Base-by-base conservation (phyloP, 2,797 vertebrate species). In the Eurystomus glaucurus region DNA sequence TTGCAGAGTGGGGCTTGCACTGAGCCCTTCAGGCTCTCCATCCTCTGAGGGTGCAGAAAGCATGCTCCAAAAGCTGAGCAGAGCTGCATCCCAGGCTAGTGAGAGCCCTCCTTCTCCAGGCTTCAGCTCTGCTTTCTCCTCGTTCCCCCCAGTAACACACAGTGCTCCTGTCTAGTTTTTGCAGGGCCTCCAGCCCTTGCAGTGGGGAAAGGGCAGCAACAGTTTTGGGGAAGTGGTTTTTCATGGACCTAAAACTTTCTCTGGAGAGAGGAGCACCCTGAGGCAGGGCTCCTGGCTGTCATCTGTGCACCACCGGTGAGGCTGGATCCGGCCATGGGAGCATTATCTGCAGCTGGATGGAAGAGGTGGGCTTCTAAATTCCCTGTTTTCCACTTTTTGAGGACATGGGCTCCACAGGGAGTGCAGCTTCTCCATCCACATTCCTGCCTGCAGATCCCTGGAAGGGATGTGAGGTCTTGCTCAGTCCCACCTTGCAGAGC, bases 171-270 rank as follows among this genome's bases (percentile, higher is more conserved):
- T 20, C 61, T 90, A 19, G 26, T 35, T 87, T 91, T 54, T 82
- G 41, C 69, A 86, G 90, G 8, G 39, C n/a, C 51, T 91, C 39
- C 61, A 31, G 12, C 82, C 18, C 50, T 55, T 80, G 86, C 80
- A 41, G 77, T 3, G 64, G 80, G 20, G 84, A 75, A 66, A 81
- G 55, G 95, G 31, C 80, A 37, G 3, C 0, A 0, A 29, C 0
- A 5, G 20, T 68, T 88, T 76, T 84, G 90, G 90, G 94, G 93
- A 86, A 95, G 80, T 87, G 80, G 71, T 41, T 96, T 95, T 72
- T 51, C 57, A 68, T 17, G 19, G 52, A 72, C 65, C 46, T 35
- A 28, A 80, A 88, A 31, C 69, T 85, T 93, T 78, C 90, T 87
- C 65, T 55, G 33, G 52, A 50, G 57, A 43, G 29, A 37, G 26